Base-by-base conservation (phyloP, 2,888 invertebrate genomes). In the Caenorhabditis sp. region DNA sequence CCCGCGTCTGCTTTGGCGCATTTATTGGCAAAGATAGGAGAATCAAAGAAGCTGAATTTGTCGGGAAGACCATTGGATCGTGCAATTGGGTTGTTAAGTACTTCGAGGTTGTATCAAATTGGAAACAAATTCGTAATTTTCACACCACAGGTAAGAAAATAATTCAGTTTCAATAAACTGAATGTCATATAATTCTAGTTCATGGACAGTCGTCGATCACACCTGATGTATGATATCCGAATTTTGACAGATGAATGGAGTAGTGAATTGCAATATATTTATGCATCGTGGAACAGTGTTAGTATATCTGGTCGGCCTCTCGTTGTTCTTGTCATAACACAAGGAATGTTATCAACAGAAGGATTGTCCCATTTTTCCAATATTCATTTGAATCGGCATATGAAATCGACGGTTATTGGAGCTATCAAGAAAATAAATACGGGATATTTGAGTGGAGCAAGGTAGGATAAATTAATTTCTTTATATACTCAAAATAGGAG, bases 381-480 rank as follows among this genome's bases (percentile, higher is more conserved):
- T 52, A 78, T 82, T 21, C 77, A 80, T 31, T 69, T 82, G 54
- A 83, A 82, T 67, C 76, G 81, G 43, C 75, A 76, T 61, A 83
- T 83, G 82, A 82, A 81, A 58, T 72, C 79, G 0, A 84, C 86
- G 1, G 94, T 99, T 92, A 93, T 97, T 83, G 95, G 95, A 1
- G 97, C 97, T 1, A 94, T 99, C 92, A 95, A 96, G 88, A 99
- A 99, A 89, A 90, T 99, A 3, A 95, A 96, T 89, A 96, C 95
- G 71, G 99, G 99, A 12, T 99, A 99, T 88, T 95, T 97, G 63
- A 96, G 96, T 88, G 99, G 97, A n/a, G 97, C 97, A 0, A 91
- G 91, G 91, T 91, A 84, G 63, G 76, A 52, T 59, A n/a, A n/a
- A n/a, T n/a, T n/a, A n/a, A n/a, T n/a, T n/a, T n/a, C n/a, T n/a